Percentiles rank a stretch among this genome's conserved stretches.
These are phyloP conservation scores for Gryon sp. DNA, from an alignment of 1,140 invertebrate species.

Conservation along the genomic window DNA sequence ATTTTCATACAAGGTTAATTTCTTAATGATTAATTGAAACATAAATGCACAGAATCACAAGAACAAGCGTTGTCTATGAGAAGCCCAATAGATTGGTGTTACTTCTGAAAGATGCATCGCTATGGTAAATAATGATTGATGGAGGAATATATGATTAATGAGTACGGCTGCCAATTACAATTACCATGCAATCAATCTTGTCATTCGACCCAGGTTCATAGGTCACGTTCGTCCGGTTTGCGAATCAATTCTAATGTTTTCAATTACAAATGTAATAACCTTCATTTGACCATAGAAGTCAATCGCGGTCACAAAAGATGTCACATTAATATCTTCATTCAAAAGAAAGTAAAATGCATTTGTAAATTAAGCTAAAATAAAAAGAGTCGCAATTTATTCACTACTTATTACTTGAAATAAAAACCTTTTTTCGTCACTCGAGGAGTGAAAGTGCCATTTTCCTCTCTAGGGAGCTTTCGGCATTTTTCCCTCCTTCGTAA, in stretches of 20 bases:
- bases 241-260: conserved; percentile 51
- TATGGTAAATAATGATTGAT: conserved; percentile 57
- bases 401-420: too few relatives aligned
- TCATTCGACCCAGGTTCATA: conserved; percentile 43
- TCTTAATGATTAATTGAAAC: conserved; percentile 27
- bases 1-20: background rate
- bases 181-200: conserved; percentile 62
- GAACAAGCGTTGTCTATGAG: conserved; percentile 12
- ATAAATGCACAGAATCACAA: conserved; percentile 21
- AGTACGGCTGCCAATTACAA: conserved; percentile 59
- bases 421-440: too few relatives aligned
- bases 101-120: conserved; percentile 30
- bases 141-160: conserved; percentile 57
- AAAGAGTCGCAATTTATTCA: too few relatives aligned
- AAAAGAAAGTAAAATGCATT: too few relatives aligned
- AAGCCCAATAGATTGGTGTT: conserved; percentile 26
- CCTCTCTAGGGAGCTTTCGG: too few relatives aligned
- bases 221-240: conserved; percentile 43
- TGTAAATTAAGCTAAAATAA: too few relatives aligned
- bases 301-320: too few relatives aligned
- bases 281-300: conserved; percentile 3
- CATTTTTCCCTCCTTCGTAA: too few relatives aligned
- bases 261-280: conserved; percentile 25
- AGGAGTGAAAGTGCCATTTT: too few relatives aligned
- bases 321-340: too few relatives aligned